Evolutionary conservation across 2,113 vertebrate species (phyloP), one percentile per base, ranked within the genome.

Genomic region (Centropus unirufus): DNA sequence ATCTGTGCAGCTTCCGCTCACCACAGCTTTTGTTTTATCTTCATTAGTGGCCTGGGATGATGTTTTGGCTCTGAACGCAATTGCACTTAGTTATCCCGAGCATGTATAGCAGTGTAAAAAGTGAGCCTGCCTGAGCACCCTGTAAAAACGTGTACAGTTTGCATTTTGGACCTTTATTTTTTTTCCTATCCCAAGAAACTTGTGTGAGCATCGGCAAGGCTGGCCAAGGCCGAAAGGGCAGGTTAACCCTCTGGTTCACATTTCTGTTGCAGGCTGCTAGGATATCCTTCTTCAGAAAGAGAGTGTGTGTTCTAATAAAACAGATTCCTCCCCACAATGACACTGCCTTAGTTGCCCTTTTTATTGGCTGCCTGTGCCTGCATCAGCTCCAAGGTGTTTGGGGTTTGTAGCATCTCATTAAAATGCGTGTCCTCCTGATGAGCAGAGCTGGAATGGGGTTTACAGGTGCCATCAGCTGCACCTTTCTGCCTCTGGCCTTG

Each of bases 291-390:
- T 87, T 83, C 83, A 82, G 90, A 94, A 92, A 93, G 52, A 80
- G 95, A 89, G 78, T 16, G 34, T 83, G 64, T 87, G 90, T 86
- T 74, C 69, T 95, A 98, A 97, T 97, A 97, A 97, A 97, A 97
- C 46, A 3, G 49, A 42, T 64, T 87, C 59, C 75, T 90, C 58
- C 82, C 75, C 77, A 74, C 47, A 32, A 47, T 8, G 89, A 49
- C 63, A 9, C 26, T 3, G 36, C 1, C 5, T 75, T 46, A 42
- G 64, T 91, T 79, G 74, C 52, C 16, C 44, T 67, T 58, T 63
- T 89, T 87, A 14, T 26, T 36, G 49, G 62, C 32, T 9, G 6
- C 21, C 70, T 24, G 2, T 5, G 19, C 11, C 59, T 10, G 59
- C 36, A 0, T 4, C 69, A 3, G 58, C 74, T 24, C 36, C 12